Evolutionary conservation across 2,797 vertebrate species (phyloP).

Genomic region (Darevskia nairensis): DNA sequence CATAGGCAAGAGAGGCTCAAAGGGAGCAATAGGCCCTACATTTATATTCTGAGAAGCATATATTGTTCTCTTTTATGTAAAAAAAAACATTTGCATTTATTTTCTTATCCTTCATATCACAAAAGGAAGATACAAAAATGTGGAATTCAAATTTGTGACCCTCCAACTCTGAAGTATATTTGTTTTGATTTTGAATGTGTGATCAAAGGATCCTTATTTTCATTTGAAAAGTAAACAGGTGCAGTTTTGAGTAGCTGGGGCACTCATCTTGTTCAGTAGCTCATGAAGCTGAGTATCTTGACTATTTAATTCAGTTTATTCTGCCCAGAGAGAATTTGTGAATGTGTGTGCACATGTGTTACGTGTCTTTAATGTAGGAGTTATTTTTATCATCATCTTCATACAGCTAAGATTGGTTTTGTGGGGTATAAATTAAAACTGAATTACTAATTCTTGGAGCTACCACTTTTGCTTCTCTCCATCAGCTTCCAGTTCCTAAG

Average conservation of each 20-base stretch:
- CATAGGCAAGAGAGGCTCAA: slow-evolving; percentile 5
- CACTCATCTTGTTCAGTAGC: slow-evolving; percentile 38
- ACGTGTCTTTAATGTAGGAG: background rate
- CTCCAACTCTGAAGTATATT: slow-evolving; percentile 51
- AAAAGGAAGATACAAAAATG: slow-evolving; percentile 29
- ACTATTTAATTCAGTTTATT: slow-evolving; percentile 18
- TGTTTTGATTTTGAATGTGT: slow-evolving; percentile 55
- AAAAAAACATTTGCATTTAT: slow-evolving; percentile 52
- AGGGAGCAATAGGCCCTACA: slow-evolving; percentile 19
- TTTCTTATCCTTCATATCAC: slow-evolving; percentile 2
- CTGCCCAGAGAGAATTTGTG: slow-evolving; percentile 45
- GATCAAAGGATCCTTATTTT: slow-evolving; percentile 62
- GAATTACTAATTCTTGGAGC: background rate
- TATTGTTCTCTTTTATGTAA: slow-evolving; percentile 45
- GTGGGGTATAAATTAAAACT: background rate
- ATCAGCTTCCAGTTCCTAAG: background rate
- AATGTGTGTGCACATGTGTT: background rate
- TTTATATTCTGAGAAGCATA: slow-evolving; percentile 38
- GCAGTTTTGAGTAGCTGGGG: slow-evolving; percentile 40
- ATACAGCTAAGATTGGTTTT: background rate
- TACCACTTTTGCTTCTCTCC: background rate
- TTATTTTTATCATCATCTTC: background rate
- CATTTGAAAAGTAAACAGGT: slow-evolving; percentile 50
- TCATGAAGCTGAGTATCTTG: background rate
- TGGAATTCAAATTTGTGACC: slow-evolving; percentile 37